Conservation (phyloP, 2,888 invertebrate genomes). For the Cephus runcator region DNA sequence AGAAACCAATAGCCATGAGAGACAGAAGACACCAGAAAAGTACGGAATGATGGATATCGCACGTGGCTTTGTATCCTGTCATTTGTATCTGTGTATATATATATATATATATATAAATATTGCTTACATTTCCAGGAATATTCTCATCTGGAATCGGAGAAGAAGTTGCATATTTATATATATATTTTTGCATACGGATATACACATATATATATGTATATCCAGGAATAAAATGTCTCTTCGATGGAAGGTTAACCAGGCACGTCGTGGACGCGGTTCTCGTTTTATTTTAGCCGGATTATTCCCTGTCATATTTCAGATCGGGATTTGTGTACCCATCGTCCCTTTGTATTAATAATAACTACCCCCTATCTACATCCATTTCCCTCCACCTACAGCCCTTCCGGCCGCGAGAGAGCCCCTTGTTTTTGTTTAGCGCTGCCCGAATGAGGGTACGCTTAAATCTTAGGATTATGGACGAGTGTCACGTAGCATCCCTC, state of each 20-base stretch:
- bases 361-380: constrained; percentile 32
- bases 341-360: constrained; percentile 58
- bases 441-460: constrained; percentile 45
- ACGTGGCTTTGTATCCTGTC: background rate
- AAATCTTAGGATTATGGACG: constrained; percentile 57
- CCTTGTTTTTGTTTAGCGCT: constrained; percentile 53
- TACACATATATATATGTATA: background rate
- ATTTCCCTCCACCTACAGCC: constrained; percentile 23
- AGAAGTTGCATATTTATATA: background rate
- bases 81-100: background rate
- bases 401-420: constrained; percentile 30
- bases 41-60: background rate
- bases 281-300: constrained; percentile 57
- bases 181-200: background rate
- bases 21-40: background rate
- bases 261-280: constrained; percentile 22
- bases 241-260: background rate
- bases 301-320: constrained; percentile 61
- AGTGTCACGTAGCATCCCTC: constrained; percentile 18
- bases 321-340: constrained; percentile 59
- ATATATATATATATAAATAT: background rate
- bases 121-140: background rate
- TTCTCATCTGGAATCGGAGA: background rate
- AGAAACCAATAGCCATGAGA: constrained; percentile 41
- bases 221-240: background rate